Conservation (phyloP, 1,140 invertebrate species). For the Zaprionus lachaisei region DNA sequence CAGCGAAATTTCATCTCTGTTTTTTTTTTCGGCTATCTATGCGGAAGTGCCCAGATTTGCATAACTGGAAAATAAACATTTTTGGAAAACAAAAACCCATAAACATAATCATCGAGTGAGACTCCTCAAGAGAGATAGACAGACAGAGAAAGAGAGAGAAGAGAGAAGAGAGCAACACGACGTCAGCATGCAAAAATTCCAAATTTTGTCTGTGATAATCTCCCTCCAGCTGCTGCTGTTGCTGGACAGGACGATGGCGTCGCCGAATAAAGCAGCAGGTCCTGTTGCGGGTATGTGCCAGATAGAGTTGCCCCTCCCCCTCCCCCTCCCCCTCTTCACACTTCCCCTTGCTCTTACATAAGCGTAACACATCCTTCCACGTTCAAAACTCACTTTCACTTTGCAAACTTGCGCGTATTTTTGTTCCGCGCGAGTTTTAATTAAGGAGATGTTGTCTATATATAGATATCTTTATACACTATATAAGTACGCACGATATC, state of each 20-base stretch:
- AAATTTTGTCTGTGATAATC: constrained; percentile 80
- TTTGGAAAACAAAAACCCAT: constrained; percentile 20
- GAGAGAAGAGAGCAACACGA: constrained; percentile 47
- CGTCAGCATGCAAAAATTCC: constrained; percentile 76
- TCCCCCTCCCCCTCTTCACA: too few relatives aligned
- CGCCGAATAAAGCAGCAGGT: constrained; percentile 64
- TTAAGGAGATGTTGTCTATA: constrained; percentile 49
- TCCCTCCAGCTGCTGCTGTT: constrained; percentile 62
- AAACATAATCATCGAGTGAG: background rate
- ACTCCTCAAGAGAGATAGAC: constrained; percentile 13
- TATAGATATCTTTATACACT: constrained; percentile 11
- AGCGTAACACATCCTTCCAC: constrained; percentile 24
- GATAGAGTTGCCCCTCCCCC: background rate
- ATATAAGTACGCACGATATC: background rate
- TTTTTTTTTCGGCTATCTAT: constrained; percentile 35
- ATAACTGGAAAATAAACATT: constrained; percentile 46
- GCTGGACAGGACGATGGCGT: constrained; percentile 64
- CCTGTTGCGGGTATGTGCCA: constrained; percentile 64
- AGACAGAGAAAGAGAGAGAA: constrained; percentile 31
- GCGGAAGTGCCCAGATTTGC: constrained; percentile 46
- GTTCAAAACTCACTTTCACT: constrained; percentile 67
- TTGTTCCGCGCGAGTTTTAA: constrained; percentile 42
- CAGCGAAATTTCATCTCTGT: constrained; percentile 45
- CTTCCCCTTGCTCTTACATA: background rate
- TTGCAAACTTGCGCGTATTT: constrained; percentile 35